Evolutionary conservation across 2,888 invertebrate species (phyloP).

Genomic region (Andrena dorsata): DNA sequence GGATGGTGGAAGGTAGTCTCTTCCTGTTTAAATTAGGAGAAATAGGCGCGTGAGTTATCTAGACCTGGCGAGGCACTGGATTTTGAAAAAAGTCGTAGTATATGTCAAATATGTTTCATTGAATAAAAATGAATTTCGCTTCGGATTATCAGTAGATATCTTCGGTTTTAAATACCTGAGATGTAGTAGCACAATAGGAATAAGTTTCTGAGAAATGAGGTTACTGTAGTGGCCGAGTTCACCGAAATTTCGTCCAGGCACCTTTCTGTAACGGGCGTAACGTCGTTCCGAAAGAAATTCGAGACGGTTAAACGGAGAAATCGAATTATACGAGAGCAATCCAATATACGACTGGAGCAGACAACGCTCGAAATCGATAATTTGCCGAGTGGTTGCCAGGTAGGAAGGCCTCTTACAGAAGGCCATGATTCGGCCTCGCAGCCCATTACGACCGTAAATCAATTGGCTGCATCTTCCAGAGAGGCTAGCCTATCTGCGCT

Average conservation of each 20-base stretch:
- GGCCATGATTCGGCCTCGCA: constrained; percentile 60
- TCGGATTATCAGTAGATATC: too few species aligned
- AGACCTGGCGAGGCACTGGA: too few species aligned
- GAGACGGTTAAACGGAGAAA: constrained; percentile 26
- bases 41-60: too few species aligned
- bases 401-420: constrained; percentile 46
- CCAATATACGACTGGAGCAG: constrained; percentile 1
- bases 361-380: constrained; percentile 40
- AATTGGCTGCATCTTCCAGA: constrained; percentile 72
- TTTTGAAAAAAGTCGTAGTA: too few species aligned
- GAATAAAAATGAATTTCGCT: too few species aligned
- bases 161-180: too few species aligned
- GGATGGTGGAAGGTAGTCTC: too few species aligned
- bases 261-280: background rate
- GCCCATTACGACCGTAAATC: constrained; percentile 77
- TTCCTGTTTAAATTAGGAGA: too few species aligned
- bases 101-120: too few species aligned
- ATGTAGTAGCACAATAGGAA: background rate
- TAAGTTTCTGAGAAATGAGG: background rate
- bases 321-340: constrained; percentile 40
- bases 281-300: constrained; percentile 15
- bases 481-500: constrained; percentile 27
- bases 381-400: constrained; percentile 63
- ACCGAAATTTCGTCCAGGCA: background rate
- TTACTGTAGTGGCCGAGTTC: background rate